Conservation (phyloP, 2,113 vertebrate genomes). For the Acanthisitta chloris region DNA sequence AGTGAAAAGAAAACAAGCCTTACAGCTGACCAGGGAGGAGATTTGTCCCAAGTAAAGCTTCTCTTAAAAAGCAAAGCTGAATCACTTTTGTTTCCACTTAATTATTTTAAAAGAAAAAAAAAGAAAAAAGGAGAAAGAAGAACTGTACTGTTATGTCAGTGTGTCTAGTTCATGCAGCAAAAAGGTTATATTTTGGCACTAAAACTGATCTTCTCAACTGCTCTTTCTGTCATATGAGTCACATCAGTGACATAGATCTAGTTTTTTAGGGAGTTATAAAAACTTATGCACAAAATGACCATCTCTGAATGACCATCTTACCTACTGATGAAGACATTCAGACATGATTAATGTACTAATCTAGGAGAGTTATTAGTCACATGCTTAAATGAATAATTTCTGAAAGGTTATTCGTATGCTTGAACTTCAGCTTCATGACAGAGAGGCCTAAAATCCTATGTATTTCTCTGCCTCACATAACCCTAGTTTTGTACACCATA, state of each 20-base stretch:
- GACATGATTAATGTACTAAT: neutral
- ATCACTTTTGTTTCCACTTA: neutral
- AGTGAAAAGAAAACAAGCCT: neutral
- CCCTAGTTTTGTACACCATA: neutral
- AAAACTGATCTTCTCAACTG: neutral
- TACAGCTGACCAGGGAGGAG: neutral
- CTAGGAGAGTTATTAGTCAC: neutral
- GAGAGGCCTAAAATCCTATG: neutral
- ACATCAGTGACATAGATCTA: neutral
- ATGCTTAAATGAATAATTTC: neutral
- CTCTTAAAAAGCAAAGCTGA: conserved; percentile 1
- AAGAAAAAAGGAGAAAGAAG: fast-evolving
- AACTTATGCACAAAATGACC: neutral
- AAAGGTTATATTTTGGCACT: neutral
- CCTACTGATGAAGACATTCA: neutral
- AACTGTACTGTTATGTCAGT: neutral
- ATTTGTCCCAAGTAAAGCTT: neutral
- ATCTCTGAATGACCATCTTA: neutral
- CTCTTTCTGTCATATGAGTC: neutral
- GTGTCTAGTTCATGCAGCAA: neutral
- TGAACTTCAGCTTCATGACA: neutral
- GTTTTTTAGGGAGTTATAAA: neutral
- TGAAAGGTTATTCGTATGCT: neutral
- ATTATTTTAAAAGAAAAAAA: neutral
- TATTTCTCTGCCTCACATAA: neutral